A percentile compares a stretch with the other conserved stretches of the same genome.
Evolutionary conservation across 1,140 invertebrate genomes (phyloP).

Genomic region (Eupristina koningsbergeri): DNA sequence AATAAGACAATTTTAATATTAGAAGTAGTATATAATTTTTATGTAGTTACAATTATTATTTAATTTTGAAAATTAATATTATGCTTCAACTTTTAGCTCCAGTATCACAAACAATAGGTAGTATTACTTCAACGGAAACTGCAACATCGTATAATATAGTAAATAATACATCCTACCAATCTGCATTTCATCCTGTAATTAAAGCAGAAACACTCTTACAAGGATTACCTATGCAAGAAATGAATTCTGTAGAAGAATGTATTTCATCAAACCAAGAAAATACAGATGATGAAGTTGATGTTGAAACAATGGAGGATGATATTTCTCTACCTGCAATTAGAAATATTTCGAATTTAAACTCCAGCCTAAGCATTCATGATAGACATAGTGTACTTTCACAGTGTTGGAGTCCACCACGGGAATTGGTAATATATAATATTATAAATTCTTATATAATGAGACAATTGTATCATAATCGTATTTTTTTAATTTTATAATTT

Average conservation of each 20-base stretch:
- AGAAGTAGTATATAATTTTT: too few species aligned
- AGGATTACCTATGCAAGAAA: constrained; percentile 53
- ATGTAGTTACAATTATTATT: too few species aligned
- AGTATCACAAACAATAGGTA: not conserved
- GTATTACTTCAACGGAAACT: not conserved
- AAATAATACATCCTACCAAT: constrained; percentile 71
- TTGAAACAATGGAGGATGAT: constrained; percentile 70
- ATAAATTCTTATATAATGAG: too few species aligned
- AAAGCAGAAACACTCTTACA: constrained; percentile 63
- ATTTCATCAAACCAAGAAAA: constrained; percentile 59
- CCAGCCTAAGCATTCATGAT: not conserved
- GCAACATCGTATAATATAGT: constrained; percentile 1
- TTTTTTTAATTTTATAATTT: too few species aligned
- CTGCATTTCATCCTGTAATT: constrained; percentile 79
- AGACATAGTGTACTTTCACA: constrained; percentile 38
- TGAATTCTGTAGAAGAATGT: constrained; percentile 47
- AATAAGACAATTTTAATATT: too few species aligned
- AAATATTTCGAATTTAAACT: constrained; percentile 23
- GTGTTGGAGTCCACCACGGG: constrained; percentile 70
- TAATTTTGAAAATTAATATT: not conserved
- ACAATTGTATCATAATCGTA: too few species aligned
- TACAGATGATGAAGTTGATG: constrained; percentile 70
- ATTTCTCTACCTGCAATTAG: constrained; percentile 57
- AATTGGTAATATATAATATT: constrained; percentile 65
- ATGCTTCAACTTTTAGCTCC: not conserved